Conservation (phyloP, 2,113 vertebrate genomes). For the Toxostoma redivivum region DNA sequence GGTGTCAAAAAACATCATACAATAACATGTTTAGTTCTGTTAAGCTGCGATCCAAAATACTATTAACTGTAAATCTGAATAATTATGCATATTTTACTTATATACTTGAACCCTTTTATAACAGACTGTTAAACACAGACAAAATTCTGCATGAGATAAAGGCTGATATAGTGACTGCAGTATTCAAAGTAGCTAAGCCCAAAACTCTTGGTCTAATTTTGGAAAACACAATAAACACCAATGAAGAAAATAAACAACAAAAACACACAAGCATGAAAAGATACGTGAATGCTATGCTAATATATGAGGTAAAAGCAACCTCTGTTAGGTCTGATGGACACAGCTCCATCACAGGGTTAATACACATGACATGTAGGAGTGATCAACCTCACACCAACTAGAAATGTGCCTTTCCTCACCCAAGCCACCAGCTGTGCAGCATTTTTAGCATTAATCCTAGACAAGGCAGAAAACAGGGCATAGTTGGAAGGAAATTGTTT, state of each 20-base stretch:
- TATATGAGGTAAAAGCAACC: background rate
- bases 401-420: background rate
- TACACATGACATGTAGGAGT: background rate
- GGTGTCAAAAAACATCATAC: constrained; percentile 10
- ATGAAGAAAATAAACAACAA: background rate
- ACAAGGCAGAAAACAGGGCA: background rate
- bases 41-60: background rate
- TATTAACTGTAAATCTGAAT: background rate
- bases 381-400: background rate
- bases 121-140: background rate
- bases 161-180: background rate
- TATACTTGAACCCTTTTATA: background rate
- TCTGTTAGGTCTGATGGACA: background rate
- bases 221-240: background rate
- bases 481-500: background rate
- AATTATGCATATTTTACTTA: background rate
- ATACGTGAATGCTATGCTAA: background rate
- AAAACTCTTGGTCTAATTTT: background rate
- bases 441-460: background rate
- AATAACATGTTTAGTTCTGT: background rate
- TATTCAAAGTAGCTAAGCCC: background rate
- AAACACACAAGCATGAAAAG: background rate
- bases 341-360: background rate
- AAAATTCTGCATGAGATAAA: background rate
- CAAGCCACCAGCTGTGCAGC: background rate